These are phyloP conservation scores for Tetheella fluctuosa DNA, from an alignment of 2,888 invertebrate species.

Conservation along the genomic window DNA sequence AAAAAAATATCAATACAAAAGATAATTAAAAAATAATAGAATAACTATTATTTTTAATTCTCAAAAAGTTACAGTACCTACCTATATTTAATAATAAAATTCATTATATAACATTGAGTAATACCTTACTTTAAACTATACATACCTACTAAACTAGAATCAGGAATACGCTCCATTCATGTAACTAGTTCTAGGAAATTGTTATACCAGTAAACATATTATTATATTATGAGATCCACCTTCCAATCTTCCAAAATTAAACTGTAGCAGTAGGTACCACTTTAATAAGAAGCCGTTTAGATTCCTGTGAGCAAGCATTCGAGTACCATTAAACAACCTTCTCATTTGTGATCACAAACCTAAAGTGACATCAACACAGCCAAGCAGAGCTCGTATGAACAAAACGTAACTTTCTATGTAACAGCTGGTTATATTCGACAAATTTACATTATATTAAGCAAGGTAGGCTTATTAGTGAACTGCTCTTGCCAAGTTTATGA, in stretches of 20 bases:
- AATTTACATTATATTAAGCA: conserved; percentile 20
- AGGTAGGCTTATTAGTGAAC: conserved; percentile 6
- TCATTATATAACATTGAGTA: no score
- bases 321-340: conserved; percentile 10
- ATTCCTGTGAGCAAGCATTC: conserved; percentile 9
- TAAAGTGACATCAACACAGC: conserved; percentile 21
- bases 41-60: no score
- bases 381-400: background rate
- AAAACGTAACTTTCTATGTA: conserved; percentile 4
- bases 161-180: background rate
- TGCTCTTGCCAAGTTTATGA: background rate
- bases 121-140: no score
- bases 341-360: conserved; percentile 41
- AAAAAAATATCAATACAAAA: no score
- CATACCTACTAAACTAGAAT: no score
- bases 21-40: no score
- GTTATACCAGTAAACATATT: background rate
- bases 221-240: no score
- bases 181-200: background rate
- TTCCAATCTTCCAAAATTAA: background rate
- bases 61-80: no score
- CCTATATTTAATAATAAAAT: no score
- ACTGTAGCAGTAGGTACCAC: conserved; percentile 4
- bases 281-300: conserved; percentile 13
- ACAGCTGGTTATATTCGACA: conserved; percentile 17